Conservation (phyloP, 2,113 vertebrate species). For the Galemys pyrenaicus region DNA sequence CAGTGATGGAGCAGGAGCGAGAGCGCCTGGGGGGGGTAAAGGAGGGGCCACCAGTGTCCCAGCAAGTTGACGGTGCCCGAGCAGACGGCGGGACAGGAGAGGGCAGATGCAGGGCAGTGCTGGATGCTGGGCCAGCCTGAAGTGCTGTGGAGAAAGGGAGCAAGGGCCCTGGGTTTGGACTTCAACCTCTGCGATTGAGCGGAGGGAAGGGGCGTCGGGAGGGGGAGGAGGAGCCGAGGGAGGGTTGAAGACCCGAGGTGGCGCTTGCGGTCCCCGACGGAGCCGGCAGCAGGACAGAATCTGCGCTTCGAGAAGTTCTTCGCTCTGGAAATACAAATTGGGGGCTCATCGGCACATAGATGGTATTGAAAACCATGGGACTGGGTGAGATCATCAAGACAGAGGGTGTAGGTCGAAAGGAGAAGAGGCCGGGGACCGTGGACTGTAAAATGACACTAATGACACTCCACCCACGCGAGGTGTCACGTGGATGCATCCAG, state of each 20-base stretch:
- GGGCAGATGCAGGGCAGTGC: background rate
- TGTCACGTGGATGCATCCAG: background rate
- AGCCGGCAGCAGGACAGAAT: background rate
- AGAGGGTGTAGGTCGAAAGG: conserved; percentile 22
- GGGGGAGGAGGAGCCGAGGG: background rate
- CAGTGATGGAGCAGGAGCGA: background rate
- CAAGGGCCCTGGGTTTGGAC: background rate
- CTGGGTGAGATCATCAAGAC: conserved; percentile 59
- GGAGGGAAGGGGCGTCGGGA: no score
- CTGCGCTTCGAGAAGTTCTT: background rate
- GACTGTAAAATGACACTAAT: background rate
- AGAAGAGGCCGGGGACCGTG: background rate
- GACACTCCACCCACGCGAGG: conserved; percentile 41
- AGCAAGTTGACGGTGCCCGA: background rate
- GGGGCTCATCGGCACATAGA: background rate
- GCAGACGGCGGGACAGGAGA: background rate
- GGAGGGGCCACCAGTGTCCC: background rate
- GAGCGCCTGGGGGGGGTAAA: background rate
- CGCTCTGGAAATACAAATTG: background rate
- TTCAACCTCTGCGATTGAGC: background rate
- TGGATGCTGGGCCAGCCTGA: background rate
- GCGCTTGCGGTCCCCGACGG: background rate
- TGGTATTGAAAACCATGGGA: conserved; percentile 30
- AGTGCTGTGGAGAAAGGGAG: no score
- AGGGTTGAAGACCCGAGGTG: background rate